Percentiles rank a stretch among this genome's conserved stretches.
phyloP scores from a whole-genome alignment of 2,113 vertebrate species.

The Mugil cephalus region DNA sequence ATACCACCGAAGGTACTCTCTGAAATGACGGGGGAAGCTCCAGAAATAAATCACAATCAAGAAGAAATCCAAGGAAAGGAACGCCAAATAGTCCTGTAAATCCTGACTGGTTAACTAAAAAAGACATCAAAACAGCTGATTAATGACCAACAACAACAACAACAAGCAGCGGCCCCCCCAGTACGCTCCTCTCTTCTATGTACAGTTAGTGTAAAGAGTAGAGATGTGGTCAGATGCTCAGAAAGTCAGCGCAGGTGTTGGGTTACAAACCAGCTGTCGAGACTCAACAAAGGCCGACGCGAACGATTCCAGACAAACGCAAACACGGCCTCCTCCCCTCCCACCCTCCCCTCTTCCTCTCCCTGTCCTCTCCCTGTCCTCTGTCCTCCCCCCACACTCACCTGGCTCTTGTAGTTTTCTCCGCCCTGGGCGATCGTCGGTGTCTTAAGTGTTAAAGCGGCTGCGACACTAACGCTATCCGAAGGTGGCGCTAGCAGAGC shows the following conservation, averaged over 20 bases:
- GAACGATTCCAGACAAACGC: constrained; percentile 13
- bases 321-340: no score
- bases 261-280: constrained; percentile 71
- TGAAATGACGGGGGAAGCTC: neutral
- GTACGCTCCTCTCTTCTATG: constrained; percentile 16
- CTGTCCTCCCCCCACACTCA: constrained; percentile 51
- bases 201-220: constrained; percentile 37
- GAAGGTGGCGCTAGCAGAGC: constrained; percentile 67
- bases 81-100: neutral
- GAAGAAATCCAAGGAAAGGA: neutral
- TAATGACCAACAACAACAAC: neutral
- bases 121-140: neutral
- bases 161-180: neutral
- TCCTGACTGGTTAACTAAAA: neutral
- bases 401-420: constrained; percentile 62
- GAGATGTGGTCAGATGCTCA: constrained; percentile 45
- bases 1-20: neutral
- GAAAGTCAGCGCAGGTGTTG: constrained; percentile 40
- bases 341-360: no score
- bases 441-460: constrained; percentile 18
- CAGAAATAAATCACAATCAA: constrained; percentile 5
- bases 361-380: no score
- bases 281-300: constrained; percentile 34
- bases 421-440: neutral
- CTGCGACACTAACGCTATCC: constrained; percentile 40